A percentile compares a stretch with the other conserved stretches of the same genome.
phyloP scores from a whole-genome alignment of 2,888 invertebrate genomes.

The Clanis bilineata region DNA sequence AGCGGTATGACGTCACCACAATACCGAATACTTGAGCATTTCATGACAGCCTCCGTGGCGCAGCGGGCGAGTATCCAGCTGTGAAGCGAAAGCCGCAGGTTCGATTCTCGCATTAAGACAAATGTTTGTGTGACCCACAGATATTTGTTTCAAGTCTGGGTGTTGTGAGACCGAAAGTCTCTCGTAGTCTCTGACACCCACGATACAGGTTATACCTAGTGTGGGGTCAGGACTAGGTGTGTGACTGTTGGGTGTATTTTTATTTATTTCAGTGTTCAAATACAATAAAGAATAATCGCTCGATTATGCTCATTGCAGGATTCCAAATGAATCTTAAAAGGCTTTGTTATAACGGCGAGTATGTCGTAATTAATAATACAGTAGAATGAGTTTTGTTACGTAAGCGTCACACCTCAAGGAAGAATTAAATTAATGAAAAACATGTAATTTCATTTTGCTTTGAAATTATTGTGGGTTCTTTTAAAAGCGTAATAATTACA shows the following conservation, averaged over 20 bases:
- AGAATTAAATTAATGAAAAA: background rate
- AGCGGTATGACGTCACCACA: slow-evolving; percentile 17
- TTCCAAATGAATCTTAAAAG: background rate
- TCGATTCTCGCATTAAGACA: no score
- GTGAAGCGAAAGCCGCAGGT: no score
- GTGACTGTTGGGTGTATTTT: no score
- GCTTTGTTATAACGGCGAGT: background rate
- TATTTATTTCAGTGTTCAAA: no score
- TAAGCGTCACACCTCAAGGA: background rate
- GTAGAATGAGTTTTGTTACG: background rate
- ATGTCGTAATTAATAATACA: background rate
- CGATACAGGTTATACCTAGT: no score
- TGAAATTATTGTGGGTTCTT: background rate
- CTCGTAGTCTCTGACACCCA: no score
- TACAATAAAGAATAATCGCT: slow-evolving; percentile 13
- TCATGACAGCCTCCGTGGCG: no score
- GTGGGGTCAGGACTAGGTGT: no score
- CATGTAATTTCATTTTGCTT: background rate
- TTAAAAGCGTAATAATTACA: background rate
- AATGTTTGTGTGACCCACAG: no score
- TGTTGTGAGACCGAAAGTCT: no score
- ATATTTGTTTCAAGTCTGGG: no score
- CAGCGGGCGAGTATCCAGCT: no score
- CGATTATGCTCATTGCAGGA: background rate
- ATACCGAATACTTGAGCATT: slow-evolving; percentile 8